These are phyloP conservation scores for Formica selysi DNA, from an alignment of 1,140 invertebrate species.

Conservation along the genomic window DNA sequence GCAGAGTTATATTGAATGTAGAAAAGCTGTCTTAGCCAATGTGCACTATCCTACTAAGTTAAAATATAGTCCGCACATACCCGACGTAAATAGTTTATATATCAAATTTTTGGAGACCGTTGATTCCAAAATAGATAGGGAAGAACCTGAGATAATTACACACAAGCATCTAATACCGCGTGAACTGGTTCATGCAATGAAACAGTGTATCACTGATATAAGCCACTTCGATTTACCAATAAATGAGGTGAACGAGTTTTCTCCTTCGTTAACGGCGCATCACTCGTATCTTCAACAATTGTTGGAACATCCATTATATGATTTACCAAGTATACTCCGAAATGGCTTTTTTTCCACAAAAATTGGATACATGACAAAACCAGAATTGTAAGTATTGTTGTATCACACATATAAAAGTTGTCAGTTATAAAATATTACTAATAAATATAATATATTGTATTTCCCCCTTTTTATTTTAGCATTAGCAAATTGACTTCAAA, in stretches of 20 bases:
- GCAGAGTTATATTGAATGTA: slow-evolving; percentile 88
- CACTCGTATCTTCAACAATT: slow-evolving; percentile 80
- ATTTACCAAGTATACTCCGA: slow-evolving; percentile 77
- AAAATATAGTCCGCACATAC: slow-evolving; percentile 75
- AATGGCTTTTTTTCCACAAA: slow-evolving; percentile 79
- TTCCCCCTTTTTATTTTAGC: slow-evolving; percentile 68
- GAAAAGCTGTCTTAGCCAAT: slow-evolving; percentile 86
- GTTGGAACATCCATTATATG: slow-evolving; percentile 71
- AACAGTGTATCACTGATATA: slow-evolving; percentile 74
- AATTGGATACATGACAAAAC: slow-evolving; percentile 80
- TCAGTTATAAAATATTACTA: background rate
- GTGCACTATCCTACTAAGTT: slow-evolving; percentile 87
- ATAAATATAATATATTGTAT: slow-evolving; percentile 9
- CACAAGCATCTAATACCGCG: slow-evolving; percentile 68
- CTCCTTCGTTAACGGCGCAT: slow-evolving; percentile 81
- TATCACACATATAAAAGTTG: background rate
- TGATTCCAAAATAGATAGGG: slow-evolving; percentile 68
- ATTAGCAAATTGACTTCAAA: slow-evolving; percentile 74
- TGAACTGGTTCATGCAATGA: slow-evolving; percentile 68
- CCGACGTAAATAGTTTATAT: slow-evolving; percentile 75
- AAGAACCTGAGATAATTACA: slow-evolving; percentile 58
- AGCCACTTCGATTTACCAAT: slow-evolving; percentile 53
- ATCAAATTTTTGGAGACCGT: slow-evolving; percentile 77
- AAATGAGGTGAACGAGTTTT: slow-evolving; percentile 73
- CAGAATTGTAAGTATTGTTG: slow-evolving; percentile 77